phyloP scores from a whole-genome alignment of 1,140 invertebrate species.

The Amyelois transitella region DNA sequence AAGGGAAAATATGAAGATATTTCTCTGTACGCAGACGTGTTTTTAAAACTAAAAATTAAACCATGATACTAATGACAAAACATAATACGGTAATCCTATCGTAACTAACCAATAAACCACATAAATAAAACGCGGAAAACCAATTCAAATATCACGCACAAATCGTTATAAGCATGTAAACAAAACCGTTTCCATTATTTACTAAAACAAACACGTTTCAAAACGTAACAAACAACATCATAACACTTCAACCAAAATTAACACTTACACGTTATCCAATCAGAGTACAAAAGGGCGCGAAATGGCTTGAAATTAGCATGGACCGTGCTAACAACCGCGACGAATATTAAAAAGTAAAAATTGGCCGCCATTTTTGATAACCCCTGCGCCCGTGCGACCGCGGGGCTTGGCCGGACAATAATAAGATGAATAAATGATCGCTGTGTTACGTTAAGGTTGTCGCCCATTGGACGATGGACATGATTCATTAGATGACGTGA shows the following conservation, averaged over 20 bases:
- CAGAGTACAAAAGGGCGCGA: constrained; percentile 21
- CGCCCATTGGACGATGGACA: background rate
- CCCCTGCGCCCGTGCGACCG: background rate
- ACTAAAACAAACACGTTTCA: background rate
- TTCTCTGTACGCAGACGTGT: too few relatives aligned
- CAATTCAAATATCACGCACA: background rate
- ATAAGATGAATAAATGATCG: background rate
- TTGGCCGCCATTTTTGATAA: background rate
- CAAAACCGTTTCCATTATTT: background rate
- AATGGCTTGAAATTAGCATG: constrained; percentile 10
- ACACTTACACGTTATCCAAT: constrained; percentile 27
- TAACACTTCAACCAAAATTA: background rate
- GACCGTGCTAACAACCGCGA: background rate
- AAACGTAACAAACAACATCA: too few relatives aligned
- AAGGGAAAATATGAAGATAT: too few relatives aligned
- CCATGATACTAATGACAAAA: too few relatives aligned
- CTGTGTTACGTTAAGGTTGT: background rate
- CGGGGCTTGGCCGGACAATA: background rate
- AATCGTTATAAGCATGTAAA: background rate
- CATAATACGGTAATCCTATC: too few relatives aligned
- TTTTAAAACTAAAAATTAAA: too few relatives aligned
- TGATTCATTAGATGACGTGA: background rate
- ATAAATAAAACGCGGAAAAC: background rate
- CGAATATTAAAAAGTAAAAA: background rate
- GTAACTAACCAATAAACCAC: background rate